Evolutionary conservation across 2,888 invertebrate genomes (phyloP).

Genomic region (Diabrotica balteata): DNA sequence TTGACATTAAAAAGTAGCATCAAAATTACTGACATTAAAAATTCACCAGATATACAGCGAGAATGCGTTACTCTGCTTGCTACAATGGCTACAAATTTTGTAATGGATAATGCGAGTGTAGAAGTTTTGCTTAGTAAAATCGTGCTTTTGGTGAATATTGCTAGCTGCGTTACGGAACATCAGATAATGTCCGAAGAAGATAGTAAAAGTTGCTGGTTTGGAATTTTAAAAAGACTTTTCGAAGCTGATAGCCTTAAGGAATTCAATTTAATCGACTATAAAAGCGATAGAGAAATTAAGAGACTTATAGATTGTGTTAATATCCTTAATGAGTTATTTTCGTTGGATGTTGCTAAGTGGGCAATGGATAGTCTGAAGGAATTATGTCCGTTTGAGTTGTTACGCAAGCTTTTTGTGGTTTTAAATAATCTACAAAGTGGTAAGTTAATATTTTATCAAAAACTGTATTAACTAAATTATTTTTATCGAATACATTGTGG

Average conservation of each 20-base stretch:
- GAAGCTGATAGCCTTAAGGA: conserved; percentile 9
- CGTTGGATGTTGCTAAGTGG: conserved; percentile 30
- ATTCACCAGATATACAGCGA: conserved; percentile 35
- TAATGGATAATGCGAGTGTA: conserved; percentile 22
- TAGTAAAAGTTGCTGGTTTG: conserved; percentile 25
- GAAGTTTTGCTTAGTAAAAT: conserved; percentile 35
- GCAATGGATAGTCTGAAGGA: conserved; percentile 38
- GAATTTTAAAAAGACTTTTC: conserved; percentile 28
- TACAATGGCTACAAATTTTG: conserved; percentile 32
- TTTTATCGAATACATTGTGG: conserved; percentile 4
- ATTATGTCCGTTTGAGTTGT: conserved; percentile 39
- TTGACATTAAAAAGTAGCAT: conserved; percentile 6
- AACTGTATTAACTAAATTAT: neutral
- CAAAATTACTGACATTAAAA: conserved; percentile 16
- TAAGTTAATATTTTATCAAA: conserved; percentile 23
- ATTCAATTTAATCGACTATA: conserved; percentile 10
- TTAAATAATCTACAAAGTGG: conserved; percentile 39
- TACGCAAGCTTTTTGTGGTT: conserved; percentile 38
- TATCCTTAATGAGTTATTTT: conserved; percentile 39
- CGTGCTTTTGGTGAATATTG: conserved; percentile 38
- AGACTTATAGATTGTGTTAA: conserved; percentile 32
- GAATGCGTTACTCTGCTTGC: conserved; percentile 27
- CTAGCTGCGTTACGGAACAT: conserved; percentile 35
- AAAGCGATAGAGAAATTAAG: conserved; percentile 37
- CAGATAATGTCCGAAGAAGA: conserved; percentile 32